These are phyloP conservation scores for Sphinx pinastri DNA, from an alignment of 2,888 invertebrate species.

Conservation along the genomic window DNA sequence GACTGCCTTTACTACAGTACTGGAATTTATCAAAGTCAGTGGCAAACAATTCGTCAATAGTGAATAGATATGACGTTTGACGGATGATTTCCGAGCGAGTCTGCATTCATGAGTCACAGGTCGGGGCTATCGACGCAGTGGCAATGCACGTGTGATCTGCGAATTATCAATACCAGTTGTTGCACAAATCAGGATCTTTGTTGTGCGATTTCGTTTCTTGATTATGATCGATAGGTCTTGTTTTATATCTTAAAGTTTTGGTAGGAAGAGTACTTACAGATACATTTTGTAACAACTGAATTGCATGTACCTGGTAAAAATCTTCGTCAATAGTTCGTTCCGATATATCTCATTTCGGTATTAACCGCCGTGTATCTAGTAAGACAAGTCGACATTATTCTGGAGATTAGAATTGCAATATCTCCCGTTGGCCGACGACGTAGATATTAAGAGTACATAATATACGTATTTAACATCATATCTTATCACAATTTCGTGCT, in stretches of 20 bases:
- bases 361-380: too few relatives aligned
- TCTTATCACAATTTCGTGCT: too few relatives aligned
- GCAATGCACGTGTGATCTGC: background rate
- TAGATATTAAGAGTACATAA: too few relatives aligned
- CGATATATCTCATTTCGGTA: too few relatives aligned
- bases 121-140: background rate
- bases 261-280: too few relatives aligned
- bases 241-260: background rate
- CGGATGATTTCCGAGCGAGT: slow-evolving; percentile 1
- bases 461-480: too few relatives aligned
- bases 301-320: too few relatives aligned
- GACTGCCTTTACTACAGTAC: background rate
- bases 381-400: too few relatives aligned
- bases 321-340: too few relatives aligned
- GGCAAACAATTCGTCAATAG: background rate
- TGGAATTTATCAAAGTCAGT: slow-evolving; percentile 1
- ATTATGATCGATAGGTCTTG: background rate
- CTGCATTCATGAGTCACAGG: background rate
- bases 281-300: too few relatives aligned
- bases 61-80: background rate
- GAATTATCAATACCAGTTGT: background rate
- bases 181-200: background rate
- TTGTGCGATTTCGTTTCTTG: background rate
- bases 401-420: too few relatives aligned
- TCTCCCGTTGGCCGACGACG: too few relatives aligned